Evolutionary conservation across 2,797 vertebrate genomes (phyloP).

Genomic region (Crocidura indochinensis): DNA sequence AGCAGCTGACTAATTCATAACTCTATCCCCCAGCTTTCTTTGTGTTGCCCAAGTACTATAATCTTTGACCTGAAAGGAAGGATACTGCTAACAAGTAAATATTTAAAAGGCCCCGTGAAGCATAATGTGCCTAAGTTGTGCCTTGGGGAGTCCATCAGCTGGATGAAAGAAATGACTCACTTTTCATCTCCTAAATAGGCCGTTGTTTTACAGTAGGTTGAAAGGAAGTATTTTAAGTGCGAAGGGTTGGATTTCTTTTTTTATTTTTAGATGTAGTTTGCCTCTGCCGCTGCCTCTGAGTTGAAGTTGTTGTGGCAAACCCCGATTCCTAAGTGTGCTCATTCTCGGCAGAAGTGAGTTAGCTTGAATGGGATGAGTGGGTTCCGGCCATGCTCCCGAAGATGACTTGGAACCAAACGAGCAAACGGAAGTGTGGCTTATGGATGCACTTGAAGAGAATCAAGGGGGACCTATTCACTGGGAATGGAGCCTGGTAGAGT

Average conservation of each 20-base stretch:
- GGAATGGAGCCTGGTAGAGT: conserved; percentile 58
- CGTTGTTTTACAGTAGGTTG: conserved; percentile 78
- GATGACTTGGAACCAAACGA: conserved; percentile 83
- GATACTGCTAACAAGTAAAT: conserved; percentile 82
- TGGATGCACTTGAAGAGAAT: conserved; percentile 75
- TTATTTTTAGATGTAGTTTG: conserved; percentile 85
- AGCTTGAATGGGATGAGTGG: conserved; percentile 84
- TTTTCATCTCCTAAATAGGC: conserved; percentile 77
- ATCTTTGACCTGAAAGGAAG: conserved; percentile 87
- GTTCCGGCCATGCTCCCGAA: conserved; percentile 76
- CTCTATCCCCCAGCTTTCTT: conserved; percentile 73
- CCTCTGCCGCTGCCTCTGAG: conserved; percentile 74
- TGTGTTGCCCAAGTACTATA: conserved; percentile 78
- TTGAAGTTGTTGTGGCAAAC: conserved; percentile 3
- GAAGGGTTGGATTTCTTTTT: conserved; percentile 77
- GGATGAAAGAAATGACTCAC: conserved; percentile 81
- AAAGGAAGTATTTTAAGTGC: conserved; percentile 82
- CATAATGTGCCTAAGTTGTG: conserved; percentile 76
- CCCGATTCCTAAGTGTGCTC: conserved; percentile 70
- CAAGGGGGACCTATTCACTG: conserved; percentile 49
- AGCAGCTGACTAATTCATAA: conserved; percentile 80
- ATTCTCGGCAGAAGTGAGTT: conserved; percentile 57
- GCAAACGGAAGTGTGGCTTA: conserved; percentile 87
- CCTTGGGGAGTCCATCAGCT: conserved; percentile 71
- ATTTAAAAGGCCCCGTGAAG: conserved; percentile 79